Percentiles rank a stretch among this genome's conserved stretches.
Evolutionary conservation across 2,113 vertebrate genomes (phyloP).

Genomic region (Donacobius atricapilla): DNA sequence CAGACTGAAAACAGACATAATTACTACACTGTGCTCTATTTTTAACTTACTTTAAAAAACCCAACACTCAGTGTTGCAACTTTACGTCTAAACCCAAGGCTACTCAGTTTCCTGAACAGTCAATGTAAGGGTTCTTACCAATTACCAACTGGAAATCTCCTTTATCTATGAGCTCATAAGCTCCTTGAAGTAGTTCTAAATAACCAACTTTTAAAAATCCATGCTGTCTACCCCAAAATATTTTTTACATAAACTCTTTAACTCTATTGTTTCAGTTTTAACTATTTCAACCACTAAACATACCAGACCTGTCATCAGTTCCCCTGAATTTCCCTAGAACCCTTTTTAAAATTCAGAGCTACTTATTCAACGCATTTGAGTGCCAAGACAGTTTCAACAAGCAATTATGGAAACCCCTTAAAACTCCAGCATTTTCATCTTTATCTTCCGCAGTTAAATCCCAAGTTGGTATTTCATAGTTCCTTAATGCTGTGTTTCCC

Average conservation of each 20-base stretch:
- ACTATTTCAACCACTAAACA: neutral
- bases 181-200: neutral
- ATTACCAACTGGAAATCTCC: neutral
- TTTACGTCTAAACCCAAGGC: neutral
- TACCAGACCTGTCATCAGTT: neutral
- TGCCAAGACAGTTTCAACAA: neutral
- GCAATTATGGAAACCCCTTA: neutral
- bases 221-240: neutral
- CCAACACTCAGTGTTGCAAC: neutral
- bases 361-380: neutral
- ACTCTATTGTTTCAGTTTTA: neutral
- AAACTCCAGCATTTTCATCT: neutral
- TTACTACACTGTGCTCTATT: neutral
- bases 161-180: rapidly evolving
- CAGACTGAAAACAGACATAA: rapidly evolving
- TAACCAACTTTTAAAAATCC: neutral
- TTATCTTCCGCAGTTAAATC: neutral
- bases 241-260: neutral
- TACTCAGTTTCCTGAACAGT: neutral
- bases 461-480: rapidly evolving
- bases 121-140: neutral
- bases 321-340: neutral
- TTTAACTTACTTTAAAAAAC: neutral
- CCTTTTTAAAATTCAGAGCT: neutral
- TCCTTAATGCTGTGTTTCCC: neutral